Percentiles rank a stretch among this genome's conserved stretches.
Evolutionary conservation across 1,140 invertebrate genomes (phyloP).

Genomic region (Papilio machaon): DNA sequence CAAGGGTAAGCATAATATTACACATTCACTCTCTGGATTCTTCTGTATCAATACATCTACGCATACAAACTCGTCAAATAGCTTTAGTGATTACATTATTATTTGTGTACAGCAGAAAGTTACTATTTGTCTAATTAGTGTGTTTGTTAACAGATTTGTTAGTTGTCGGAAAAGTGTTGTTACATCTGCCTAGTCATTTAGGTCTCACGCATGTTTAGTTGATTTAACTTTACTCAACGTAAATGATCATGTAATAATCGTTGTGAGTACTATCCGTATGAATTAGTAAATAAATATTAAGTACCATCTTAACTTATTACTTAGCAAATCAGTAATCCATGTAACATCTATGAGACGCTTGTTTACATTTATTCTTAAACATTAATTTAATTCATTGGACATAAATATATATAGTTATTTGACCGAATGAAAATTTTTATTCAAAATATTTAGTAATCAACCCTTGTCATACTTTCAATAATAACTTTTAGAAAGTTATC

Average conservation of each 20-base stretch:
- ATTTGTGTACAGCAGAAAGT: background rate
- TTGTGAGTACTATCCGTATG: conserved; percentile 3
- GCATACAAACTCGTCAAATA: background rate
- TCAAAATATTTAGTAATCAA: background rate
- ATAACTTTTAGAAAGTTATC: too few relatives aligned
- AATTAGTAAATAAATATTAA: conserved; percentile 11
- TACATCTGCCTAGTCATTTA: background rate
- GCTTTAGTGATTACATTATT: background rate
- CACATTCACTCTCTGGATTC: background rate
- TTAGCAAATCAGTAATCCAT: background rate
- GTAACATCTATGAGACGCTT: background rate
- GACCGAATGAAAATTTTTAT: background rate
- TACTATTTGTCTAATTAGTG: conserved; percentile 7
- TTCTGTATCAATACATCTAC: background rate
- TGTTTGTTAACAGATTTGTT: conserved; percentile 11
- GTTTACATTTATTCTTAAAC: background rate
- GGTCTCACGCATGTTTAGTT: conserved; percentile 27
- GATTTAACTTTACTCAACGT: background rate
- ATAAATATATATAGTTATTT: background rate
- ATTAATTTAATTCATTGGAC: background rate
- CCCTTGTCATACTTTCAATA: background rate
- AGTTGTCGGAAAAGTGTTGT: conserved; percentile 1
- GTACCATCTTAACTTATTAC: background rate
- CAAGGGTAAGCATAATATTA: too few relatives aligned
- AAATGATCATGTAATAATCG: conserved; percentile 10